Evolutionary conservation across 2,113 vertebrate genomes (phyloP).

Genomic region (Serinus canaria): DNA sequence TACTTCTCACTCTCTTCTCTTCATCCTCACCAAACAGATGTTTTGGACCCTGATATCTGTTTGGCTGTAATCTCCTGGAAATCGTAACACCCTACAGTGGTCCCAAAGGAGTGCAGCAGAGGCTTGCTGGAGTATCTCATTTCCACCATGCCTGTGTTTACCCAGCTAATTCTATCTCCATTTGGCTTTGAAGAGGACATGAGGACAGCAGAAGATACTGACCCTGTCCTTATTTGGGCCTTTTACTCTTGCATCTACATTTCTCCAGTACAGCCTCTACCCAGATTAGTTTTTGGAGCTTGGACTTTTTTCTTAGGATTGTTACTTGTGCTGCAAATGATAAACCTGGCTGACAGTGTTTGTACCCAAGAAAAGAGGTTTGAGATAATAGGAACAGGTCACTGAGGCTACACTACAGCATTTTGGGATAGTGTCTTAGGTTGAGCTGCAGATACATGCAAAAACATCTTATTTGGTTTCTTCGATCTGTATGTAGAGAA

Average conservation of each 20-base stretch:
- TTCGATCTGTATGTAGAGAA: not conserved
- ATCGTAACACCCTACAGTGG: no score
- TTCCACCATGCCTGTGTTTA: not conserved
- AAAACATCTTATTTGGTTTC: not conserved
- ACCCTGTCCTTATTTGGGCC: not conserved
- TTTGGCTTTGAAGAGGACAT: not conserved
- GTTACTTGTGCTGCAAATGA: not conserved
- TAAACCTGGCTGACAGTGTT: not conserved
- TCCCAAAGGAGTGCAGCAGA: not conserved
- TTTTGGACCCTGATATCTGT: not conserved
- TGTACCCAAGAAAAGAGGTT: not conserved
- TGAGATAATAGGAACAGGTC: not conserved
- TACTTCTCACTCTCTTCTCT: not conserved
- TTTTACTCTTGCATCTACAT: not conserved
- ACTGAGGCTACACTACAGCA: rapidly evolving
- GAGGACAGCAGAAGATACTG: not conserved
- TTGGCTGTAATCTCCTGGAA: not conserved
- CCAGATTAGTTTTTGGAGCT: not conserved
- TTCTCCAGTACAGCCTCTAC: not conserved
- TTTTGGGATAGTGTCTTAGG: not conserved
- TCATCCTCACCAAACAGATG: not conserved
- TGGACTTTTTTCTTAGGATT: not conserved
- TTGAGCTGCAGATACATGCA: not conserved
- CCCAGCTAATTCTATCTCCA: not conserved
- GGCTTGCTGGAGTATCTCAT: not conserved